Evolutionary conservation across 2,888 invertebrate species (phyloP), one percentile per base, ranked within the genome.

Genomic region (Geotrupes spiniger): DNA sequence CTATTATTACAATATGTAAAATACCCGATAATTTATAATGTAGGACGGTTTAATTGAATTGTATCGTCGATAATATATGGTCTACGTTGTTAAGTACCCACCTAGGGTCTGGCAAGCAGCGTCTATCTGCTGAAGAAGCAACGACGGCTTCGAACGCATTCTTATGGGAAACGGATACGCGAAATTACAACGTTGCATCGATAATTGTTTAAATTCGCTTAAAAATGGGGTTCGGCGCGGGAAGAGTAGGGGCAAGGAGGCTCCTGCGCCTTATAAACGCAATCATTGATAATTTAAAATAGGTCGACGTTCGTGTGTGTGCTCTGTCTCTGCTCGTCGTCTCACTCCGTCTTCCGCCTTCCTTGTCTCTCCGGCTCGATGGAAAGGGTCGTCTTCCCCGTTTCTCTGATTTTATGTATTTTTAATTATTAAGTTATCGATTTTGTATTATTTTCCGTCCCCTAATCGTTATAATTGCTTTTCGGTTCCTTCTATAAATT

Each of bases 341-440:
- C 21, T 6, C 4, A 4, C 21, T 21, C 21, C 21, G 21, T 21
- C 21, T 21, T 21, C n/a, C 21, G 21, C 21, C 4, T 21, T 6
- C 6, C 21, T 21, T 21, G 3, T 21, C 21, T 3, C 6, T 51
- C 52, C 49, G 54, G 53, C 53, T 49, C 53, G 51, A 43, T 5
- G 14, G 4, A 11, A 9, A 39, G 27, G 14, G 17, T 38, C 21
- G 41, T 57, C 56, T 54, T 57, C 57, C 57, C 56, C 54, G 49
- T 61, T 58, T 57, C 57, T 54, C 54, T 56, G 61, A 64, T 66
- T 66, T 64, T 66, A 65, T 64, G 62, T 65, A 64, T 64, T 66
- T 66, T 64, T 66, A 65, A 65, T 65, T 65, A 65, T 66, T 62
- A 64, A 62, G 55, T 57, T 65, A 66, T 66, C 58, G 66, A 66